Base-by-base conservation (phyloP, 2,888 invertebrate genomes). In the Mamestra brassicae region DNA sequence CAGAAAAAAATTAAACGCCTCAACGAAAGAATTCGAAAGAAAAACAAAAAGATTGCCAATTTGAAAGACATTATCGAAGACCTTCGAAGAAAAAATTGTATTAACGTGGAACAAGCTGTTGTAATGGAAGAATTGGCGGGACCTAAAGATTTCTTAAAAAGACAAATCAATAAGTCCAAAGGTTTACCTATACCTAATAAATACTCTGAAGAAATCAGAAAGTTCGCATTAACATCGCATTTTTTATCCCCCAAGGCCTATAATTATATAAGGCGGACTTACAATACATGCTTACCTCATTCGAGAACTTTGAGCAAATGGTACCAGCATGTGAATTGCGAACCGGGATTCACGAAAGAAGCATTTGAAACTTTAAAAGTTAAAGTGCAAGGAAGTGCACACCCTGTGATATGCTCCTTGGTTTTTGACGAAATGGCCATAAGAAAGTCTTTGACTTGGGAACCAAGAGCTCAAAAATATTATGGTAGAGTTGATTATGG, bases 261-360 rank as follows among this genome's bases (percentile, higher is more conserved):
- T n/a, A 54, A 42, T 4, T 72, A 47, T 57, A 13, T 69, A 13
- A 52, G 65, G n/a, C 54, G 54, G n/a, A 64, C 34, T 15, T 76
- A 61, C 47, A 61, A 69, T 1, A 57, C 36, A 11, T 69, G 64
- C 42, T 66, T 77, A n/a, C 76, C 76, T 13, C 65, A 72, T n/a
- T 4, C 58, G 1, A 36, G 62, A 7, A 74, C 77, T 1, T 47
- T 77, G n/a, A 38, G 54, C n/a, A 70, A 70, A 57, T 71, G 70
- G 73, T 77, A 74, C n/a, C 55, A 62, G 36, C 50, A 52, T 36
- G 57, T 70, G 1, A 38, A 77, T 61, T 69, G 50, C 15, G 66
- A 61, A 57, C 77, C 73, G 4, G 62, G 70, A 0, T 65, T 77
- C 52, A 70, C 62, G 5, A n/a, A 10, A 47, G 66, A 62, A 52